Base-by-base conservation (phyloP, 2,888 invertebrate species). In the Mesopsocus fuscifrons region DNA sequence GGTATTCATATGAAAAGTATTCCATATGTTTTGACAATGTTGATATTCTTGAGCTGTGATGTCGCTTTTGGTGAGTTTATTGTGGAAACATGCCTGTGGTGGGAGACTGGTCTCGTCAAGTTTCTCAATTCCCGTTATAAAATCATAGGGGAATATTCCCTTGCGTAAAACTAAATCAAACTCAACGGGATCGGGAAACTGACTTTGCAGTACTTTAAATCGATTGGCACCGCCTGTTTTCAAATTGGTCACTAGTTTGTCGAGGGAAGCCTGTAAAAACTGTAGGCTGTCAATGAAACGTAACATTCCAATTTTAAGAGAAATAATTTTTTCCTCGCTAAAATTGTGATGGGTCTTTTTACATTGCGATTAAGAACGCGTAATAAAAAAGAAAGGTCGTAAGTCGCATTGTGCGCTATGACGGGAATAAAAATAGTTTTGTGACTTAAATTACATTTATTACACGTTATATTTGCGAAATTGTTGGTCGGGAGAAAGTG, bases 101-200 rank as follows among this genome's bases (percentile, higher is more conserved):
- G 41, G 44, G 9, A 43, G 1, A 11, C 17, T 6, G 9, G 8
- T n/a, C 13, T 38, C 40, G 6, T 41, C 31, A 2, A 40, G 32
- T 13, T 15, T 41, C n/a, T 11, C 26, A 15, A 9, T 31, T 8
- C 17, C 3, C 15, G 11, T 15, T 11, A 43, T 30, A 2, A 35
- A 42, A 6, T 43, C 44, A 9, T 42, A 43, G 4, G 41, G 44
- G 21, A 17, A 43, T 3, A 43, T 40, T 22, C 41, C 43, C 13
- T 43, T 41, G 9, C 34, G 34, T 13, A 34, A 18, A 9, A 34
- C 15, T 16, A 34, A 18, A 9, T 34, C 16, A 16, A 34, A 13
- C 13, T 34, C 6, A 9, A 9, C 13, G 8, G 34, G 34, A 13
- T 34, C 16, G 6, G 34, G 3, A 16, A n/a, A 34, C 13, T 34